Evolutionary conservation across 1,140 invertebrate genomes (phyloP).

Genomic region (Ceratosolen fusciceps): DNA sequence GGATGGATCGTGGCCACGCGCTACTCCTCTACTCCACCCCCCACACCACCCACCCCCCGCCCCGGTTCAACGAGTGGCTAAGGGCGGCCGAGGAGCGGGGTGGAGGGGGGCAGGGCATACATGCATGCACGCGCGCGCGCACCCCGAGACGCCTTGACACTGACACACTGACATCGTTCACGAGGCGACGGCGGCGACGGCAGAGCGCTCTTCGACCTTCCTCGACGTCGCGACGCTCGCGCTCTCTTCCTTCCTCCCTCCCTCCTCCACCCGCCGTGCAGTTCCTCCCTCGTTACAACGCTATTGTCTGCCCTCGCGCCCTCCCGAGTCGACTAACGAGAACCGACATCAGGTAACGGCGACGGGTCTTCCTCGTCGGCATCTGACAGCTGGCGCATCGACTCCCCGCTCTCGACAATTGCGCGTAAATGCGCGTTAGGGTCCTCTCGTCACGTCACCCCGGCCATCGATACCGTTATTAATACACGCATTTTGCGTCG

Average conservation of each 20-base stretch:
- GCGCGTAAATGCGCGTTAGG: background rate
- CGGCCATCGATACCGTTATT: background rate
- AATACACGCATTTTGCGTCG: no score
- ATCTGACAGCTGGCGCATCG: background rate
- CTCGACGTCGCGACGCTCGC: constrained; percentile 13
- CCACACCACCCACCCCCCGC: no score
- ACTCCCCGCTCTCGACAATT: background rate
- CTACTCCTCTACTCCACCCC: background rate
- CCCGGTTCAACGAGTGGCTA: no score
- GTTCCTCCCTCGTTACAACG: background rate
- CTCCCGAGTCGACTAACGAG: background rate
- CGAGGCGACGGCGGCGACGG: constrained; percentile 36
- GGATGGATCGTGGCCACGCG: no score
- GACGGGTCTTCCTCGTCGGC: no score
- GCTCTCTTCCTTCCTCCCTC: background rate
- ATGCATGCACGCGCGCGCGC: background rate
- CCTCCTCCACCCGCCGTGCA: background rate
- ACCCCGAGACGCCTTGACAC: constrained; percentile 38
- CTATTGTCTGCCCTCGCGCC: background rate
- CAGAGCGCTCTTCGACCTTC: constrained; percentile 18
- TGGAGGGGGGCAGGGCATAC: background rate
- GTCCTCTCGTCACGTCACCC: no score
- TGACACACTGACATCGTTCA: constrained; percentile 50
- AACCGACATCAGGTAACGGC: background rate
- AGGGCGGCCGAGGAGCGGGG: background rate